Base-by-base conservation (phyloP, 2,888 invertebrate genomes). In the Cantharis lateralis region DNA sequence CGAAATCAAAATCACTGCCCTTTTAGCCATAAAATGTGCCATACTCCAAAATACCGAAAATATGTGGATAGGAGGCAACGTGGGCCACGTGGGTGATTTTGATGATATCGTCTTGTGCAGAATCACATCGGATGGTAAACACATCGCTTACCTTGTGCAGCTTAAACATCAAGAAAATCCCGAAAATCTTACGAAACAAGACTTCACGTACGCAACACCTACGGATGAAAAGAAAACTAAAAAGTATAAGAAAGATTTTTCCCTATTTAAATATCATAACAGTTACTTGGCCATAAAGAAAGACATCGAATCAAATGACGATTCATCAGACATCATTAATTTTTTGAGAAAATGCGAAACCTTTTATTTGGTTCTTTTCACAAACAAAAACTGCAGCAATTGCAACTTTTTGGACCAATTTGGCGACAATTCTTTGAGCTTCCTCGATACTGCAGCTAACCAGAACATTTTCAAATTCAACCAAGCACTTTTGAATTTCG, bases 21-120 rank as follows among this genome's bases (percentile, higher is more conserved):
- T 74, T 10, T n/a, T 74, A 11, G 15, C 74, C 9, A n/a, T 74
- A 48, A 32, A 70, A 13, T 74, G 74, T 70, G 63, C 62, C n/a
- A 24, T 13, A 9, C 15, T 18, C 16, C 15, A 63, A 15, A 24
- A 66, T 15, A 74, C 70, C 1, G 1, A 28, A 15, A 64, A 74
- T 15, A 18, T 74, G 11, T 74, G 74, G 74, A 4, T 74, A 13
- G 74, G 26, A 18, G 70, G 70, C 15, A 74, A 74, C 15, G 74
- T 70, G 15, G 70, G 69, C 5, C 18, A 63, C 16, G 74, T 74
- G 1, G 74, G 74, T n/a, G 74, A 74, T 32, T 74, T 74, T 15
- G 74, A 74, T n/a, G 74, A 74, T 20, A 18, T 74, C 11, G 70
- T 74, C 15, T 20, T 74, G 0, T 70, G 63, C 10, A 63, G 62